phyloP scores from a whole-genome alignment of 2,888 invertebrate species.

The Troides helena region DNA sequence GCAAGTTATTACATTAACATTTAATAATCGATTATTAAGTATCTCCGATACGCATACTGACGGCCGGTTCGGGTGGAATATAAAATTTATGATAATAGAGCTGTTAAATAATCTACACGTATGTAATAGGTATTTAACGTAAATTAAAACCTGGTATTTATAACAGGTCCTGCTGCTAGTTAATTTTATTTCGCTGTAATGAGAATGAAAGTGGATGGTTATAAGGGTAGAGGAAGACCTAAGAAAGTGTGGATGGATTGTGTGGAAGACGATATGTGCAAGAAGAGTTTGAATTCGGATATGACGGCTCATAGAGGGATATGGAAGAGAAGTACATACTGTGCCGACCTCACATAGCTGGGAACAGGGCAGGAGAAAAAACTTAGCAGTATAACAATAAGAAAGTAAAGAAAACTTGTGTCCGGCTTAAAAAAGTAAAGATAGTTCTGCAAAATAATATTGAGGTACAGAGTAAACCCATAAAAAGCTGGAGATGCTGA shows the following conservation, averaged over 20 bases:
- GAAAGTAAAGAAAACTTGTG: not conserved
- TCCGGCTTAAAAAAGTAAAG: not conserved
- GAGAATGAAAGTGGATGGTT: too few relatives aligned
- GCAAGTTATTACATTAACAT: slow-evolving; percentile 16
- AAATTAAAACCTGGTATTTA: not conserved
- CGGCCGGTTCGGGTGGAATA: slow-evolving; percentile 5
- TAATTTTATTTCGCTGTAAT: not conserved
- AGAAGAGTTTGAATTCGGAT: too few relatives aligned
- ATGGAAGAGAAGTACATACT: too few relatives aligned
- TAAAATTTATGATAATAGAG: slow-evolving; percentile 17
- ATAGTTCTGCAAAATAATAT: not conserved
- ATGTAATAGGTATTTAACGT: not conserved
- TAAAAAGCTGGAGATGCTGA: too few relatives aligned
- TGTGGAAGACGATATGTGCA: too few relatives aligned
- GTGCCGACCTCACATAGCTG: too few relatives aligned
- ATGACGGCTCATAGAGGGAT: too few relatives aligned
- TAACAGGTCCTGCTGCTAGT: not conserved
- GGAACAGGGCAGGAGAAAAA: not conserved
- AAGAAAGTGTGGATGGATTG: too few relatives aligned
- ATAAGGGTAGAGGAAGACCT: too few relatives aligned
- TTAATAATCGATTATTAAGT: slow-evolving; percentile 8
- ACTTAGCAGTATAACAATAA: not conserved
- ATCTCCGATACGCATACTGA: slow-evolving; percentile 9
- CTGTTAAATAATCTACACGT: slow-evolving; percentile 16
- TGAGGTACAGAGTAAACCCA: not conserved